Conservation (phyloP, 2,797 vertebrate genomes). For the Sebastiscus tertius region DNA sequence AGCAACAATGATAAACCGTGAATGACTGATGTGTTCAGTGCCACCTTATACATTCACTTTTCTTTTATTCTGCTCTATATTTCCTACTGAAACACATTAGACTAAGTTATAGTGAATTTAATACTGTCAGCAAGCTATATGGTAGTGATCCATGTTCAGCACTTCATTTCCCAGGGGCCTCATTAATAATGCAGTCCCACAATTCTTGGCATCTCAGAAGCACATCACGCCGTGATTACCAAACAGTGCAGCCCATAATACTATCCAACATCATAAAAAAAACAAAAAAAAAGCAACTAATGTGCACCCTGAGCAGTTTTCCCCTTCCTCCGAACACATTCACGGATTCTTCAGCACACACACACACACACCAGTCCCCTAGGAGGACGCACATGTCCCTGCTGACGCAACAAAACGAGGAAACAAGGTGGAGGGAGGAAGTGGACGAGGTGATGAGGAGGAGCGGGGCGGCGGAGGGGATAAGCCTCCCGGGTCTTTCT, state of each 20-base stretch:
- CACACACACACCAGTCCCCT: slow-evolving; percentile 2
- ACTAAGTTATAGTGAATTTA: slow-evolving; percentile 54
- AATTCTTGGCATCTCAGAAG: slow-evolving; percentile 56
- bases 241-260: slow-evolving; percentile 37
- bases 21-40: slow-evolving; percentile 22
- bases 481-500: slow-evolving; percentile 72
- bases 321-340: background rate
- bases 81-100: slow-evolving; percentile 46
- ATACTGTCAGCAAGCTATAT: slow-evolving; percentile 38
- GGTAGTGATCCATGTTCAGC: slow-evolving; percentile 54
- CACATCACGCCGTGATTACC: slow-evolving; percentile 48
- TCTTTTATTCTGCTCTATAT: slow-evolving; percentile 31
- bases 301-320: slow-evolving; percentile 38
- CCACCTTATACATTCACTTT: background rate
- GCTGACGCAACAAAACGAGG: slow-evolving; percentile 71
- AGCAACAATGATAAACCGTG: background rate
- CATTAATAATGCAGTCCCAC: slow-evolving; percentile 69
- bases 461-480: slow-evolving; percentile 33
- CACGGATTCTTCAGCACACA: background rate
- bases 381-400: slow-evolving; percentile 46
- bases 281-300: slow-evolving; percentile 17
- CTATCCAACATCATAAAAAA: slow-evolving; percentile 10
- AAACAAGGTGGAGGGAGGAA: background rate
- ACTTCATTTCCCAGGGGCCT: slow-evolving; percentile 56
- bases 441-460: slow-evolving; percentile 20